Evolutionary conservation across 2,888 invertebrate genomes (phyloP).

Genomic region (Aspidapion aeneum): DNA sequence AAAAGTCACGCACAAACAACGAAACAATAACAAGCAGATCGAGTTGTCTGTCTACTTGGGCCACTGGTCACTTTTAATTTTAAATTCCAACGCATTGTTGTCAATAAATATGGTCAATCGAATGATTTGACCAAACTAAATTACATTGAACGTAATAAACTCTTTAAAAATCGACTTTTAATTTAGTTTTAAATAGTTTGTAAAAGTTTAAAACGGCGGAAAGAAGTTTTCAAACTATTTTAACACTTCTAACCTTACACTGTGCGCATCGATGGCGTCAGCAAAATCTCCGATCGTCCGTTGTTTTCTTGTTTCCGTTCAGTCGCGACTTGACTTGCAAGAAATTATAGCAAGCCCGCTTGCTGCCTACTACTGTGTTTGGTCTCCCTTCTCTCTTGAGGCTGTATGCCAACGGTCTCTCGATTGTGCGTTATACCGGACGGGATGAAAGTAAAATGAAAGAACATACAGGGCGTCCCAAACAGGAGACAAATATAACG

Average conservation of each 20-base stretch:
- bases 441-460: background rate
- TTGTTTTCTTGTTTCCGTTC: constrained; percentile 17
- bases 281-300: constrained; percentile 14
- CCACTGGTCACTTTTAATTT: constrained; percentile 23
- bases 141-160: no score
- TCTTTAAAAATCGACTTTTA: background rate
- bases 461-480: background rate
- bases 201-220: background rate
- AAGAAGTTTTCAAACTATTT: constrained; percentile 18
- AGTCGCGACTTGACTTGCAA: constrained; percentile 32
- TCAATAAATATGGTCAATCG: background rate
- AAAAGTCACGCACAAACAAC: background rate
- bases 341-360: constrained; percentile 27
- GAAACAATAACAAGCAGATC: background rate
- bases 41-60: constrained; percentile 23
- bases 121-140: no score
- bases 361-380: no score
- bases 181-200: background rate
- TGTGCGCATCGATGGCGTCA: constrained; percentile 24
- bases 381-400: constrained; percentile 30
- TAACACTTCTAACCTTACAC: constrained; percentile 20
- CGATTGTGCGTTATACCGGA: background rate
- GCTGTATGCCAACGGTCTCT: constrained; percentile 19
- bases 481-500: no score
- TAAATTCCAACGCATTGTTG: constrained; percentile 19